A percentile compares a stretch with the other conserved stretches of the same genome.
phyloP scores from a whole-genome alignment of 2,888 invertebrate genomes.

The Cosmia pyralina region DNA sequence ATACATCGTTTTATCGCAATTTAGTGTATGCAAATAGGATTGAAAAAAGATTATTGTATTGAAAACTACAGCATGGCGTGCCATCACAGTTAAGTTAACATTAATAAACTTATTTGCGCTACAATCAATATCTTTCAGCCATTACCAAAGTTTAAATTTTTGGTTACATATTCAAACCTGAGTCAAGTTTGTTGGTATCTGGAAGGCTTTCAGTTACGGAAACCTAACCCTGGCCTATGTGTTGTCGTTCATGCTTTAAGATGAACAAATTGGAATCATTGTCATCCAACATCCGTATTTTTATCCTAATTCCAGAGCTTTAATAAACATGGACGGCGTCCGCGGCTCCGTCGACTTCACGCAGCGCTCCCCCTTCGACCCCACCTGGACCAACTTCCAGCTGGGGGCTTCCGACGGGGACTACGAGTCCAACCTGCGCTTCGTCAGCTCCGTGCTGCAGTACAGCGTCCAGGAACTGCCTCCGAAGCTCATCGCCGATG shows the following conservation, averaged over 20 bases:
- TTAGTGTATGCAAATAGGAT: background rate
- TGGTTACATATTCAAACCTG: background rate
- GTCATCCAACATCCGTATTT: too few relatives aligned
- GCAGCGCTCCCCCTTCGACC: slow-evolving; percentile 95
- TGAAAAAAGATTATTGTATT: background rate
- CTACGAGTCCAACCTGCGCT: slow-evolving; percentile 93
- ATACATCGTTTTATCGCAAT: background rate
- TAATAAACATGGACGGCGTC: slow-evolving; percentile 94
- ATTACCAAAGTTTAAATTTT: background rate
- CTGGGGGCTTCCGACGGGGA: slow-evolving; percentile 92
- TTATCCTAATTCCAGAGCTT: slow-evolving; percentile 85
- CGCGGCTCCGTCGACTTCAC: slow-evolving; percentile 94
- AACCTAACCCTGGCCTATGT: background rate
- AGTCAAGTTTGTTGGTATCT: background rate
- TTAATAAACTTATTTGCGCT: background rate
- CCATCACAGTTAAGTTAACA: too few relatives aligned
- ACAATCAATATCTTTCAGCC: too few relatives aligned
- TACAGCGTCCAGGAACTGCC: slow-evolving; percentile 94
- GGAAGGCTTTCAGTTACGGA: background rate
- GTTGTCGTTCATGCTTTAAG: background rate
- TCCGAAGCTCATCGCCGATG: slow-evolving; percentile 81
- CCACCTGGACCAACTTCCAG: slow-evolving; percentile 94
- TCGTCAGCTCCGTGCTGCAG: slow-evolving; percentile 93
- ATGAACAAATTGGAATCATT: background rate
- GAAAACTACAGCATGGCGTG: background rate